phyloP scores from a whole-genome alignment of 1,140 invertebrate genomes.

The Drosophila pallidifrons region DNA sequence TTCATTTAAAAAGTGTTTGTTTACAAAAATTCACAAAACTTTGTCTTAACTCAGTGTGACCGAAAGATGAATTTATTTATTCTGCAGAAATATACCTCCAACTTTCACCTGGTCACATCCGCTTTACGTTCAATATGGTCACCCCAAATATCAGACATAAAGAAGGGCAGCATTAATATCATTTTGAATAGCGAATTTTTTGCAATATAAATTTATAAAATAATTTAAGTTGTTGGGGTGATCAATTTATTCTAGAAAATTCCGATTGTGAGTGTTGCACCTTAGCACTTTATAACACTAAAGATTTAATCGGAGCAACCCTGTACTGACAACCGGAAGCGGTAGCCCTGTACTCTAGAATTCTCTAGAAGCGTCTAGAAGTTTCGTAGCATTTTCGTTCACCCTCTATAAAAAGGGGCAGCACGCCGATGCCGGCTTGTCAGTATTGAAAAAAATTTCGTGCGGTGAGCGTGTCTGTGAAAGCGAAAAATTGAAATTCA shows the following conservation, averaged over 20 bases:
- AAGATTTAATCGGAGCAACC: conserved; percentile 26
- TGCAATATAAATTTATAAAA: too few species aligned
- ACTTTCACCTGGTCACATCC: neutral
- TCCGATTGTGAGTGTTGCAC: neutral
- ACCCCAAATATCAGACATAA: conserved; percentile 10
- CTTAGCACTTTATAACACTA: conserved; percentile 23
- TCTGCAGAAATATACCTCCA: too few species aligned
- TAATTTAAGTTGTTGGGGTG: neutral
- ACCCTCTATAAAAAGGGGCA: conserved; percentile 59
- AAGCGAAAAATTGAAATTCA: conserved; percentile 55
- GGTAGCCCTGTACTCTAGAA: conserved; percentile 52
- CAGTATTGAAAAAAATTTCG: conserved; percentile 67
- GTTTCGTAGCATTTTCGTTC: conserved; percentile 52
- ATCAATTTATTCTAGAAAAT: conserved; percentile 21
- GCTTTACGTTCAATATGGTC: conserved; percentile 4
- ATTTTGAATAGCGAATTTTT: neutral
- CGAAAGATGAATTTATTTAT: neutral
- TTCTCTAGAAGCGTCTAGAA: conserved; percentile 62
- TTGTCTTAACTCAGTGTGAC: neutral
- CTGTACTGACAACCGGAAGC: conserved; percentile 49
- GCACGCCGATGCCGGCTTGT: conserved; percentile 39
- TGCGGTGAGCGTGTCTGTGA: conserved; percentile 56
- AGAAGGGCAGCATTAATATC: neutral
- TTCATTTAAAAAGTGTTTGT: neutral
- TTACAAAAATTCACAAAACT: neutral